A percentile compares a stretch with the other conserved stretches of the same genome.
Conservation (phyloP, 2,888 invertebrate species). For the Parnassius smintheus region DNA sequence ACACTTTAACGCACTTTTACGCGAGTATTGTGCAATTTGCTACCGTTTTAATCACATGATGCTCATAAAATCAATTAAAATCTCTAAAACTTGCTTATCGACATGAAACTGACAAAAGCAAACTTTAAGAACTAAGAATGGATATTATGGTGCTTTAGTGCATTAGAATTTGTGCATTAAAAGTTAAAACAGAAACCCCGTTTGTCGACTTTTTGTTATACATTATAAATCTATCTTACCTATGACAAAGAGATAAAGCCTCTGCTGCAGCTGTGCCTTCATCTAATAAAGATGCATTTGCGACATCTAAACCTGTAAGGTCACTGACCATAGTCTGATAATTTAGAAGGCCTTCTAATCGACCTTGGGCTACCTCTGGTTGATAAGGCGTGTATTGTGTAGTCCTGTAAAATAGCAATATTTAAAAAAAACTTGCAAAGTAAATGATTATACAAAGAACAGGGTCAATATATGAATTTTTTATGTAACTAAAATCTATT, state of each 20-base stretch:
- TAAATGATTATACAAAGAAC: background rate
- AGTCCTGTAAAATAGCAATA: constrained; percentile 82
- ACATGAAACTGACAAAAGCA: too few species aligned
- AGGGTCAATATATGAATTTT: background rate
- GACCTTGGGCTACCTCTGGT: constrained; percentile 98
- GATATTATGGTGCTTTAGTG: too few species aligned
- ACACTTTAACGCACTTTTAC: background rate
- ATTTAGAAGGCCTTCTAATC: constrained; percentile 96
- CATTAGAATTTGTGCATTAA: too few species aligned
- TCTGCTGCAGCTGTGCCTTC: constrained; percentile 99
- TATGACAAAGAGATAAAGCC: constrained; percentile 93
- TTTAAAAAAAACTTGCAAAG: background rate
- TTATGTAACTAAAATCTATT: constrained; percentile 28
- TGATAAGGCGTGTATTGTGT: constrained; percentile 99
- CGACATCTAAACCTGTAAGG: constrained; percentile 95
- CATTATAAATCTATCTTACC: constrained; percentile 69
- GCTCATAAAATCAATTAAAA: too few species aligned
- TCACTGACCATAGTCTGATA: constrained; percentile 99
- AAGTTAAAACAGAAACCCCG: too few species aligned
- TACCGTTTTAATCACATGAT: too few species aligned
- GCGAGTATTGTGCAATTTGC: too few species aligned
- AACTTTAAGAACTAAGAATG: too few species aligned
- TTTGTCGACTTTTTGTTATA: too few species aligned
- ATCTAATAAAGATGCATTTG: constrained; percentile 96
- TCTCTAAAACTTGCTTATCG: too few species aligned